These are phyloP conservation scores for Spea multiplicata DNA, from an alignment of 2,113 vertebrate genomes.

Conservation along the genomic window DNA sequence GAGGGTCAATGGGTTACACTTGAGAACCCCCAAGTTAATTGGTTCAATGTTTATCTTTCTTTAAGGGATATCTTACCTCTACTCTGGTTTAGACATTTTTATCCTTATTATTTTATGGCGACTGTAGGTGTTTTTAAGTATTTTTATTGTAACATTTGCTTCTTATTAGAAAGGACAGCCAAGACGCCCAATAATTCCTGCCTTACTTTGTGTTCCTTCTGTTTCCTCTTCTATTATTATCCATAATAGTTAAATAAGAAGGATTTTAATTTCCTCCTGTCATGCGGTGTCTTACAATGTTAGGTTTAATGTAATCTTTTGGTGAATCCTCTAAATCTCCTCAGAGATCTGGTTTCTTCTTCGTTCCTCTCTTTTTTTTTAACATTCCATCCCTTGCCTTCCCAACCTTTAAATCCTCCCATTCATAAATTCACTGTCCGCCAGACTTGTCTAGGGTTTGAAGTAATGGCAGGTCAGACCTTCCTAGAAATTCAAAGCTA, in stretches of 20 bases:
- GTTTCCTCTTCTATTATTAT: neutral
- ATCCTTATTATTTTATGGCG: too few relatives aligned
- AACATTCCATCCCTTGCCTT: neutral
- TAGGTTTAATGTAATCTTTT: neutral
- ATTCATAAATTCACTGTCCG: neutral
- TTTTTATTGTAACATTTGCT: too few relatives aligned
- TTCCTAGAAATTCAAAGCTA: neutral
- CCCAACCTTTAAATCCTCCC: neutral
- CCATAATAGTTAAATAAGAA: too few relatives aligned
- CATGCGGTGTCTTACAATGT: neutral
- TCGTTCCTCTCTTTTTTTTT: neutral
- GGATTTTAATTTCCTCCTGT: neutral
- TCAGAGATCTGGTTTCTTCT: neutral
- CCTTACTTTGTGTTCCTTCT: neutral
- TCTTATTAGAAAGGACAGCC: too few relatives aligned
- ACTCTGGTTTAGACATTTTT: too few relatives aligned
- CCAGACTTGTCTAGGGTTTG: neutral
- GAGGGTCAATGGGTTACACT: too few relatives aligned
- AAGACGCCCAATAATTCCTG: neutral
- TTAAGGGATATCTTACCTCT: too few relatives aligned
- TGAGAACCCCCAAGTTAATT: too few relatives aligned
- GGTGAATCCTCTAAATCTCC: neutral
- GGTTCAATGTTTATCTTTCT: too few relatives aligned
- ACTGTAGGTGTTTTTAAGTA: too few relatives aligned
- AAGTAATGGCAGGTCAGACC: neutral